Percentiles rank a stretch among this genome's conserved stretches.
These are phyloP conservation scores for Rhinolophus ferrumequinum DNA, from an alignment of 2,113 vertebrate genomes.

Conservation along the genomic window DNA sequence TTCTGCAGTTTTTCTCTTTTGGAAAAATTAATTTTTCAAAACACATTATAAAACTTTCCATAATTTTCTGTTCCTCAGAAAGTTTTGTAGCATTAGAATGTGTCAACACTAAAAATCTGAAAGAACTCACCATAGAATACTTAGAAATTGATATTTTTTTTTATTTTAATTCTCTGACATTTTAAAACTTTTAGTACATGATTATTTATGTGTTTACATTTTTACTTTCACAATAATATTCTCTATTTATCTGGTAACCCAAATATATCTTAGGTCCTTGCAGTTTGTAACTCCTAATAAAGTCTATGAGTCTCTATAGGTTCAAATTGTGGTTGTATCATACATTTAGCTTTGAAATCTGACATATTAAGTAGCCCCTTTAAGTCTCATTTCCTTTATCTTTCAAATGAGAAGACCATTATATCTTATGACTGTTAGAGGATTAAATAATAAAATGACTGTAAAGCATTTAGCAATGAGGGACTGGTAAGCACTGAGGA, in stretches of 20 bases:
- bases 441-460: not conserved
- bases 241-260: not conserved
- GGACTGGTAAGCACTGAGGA: not conserved
- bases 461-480: not conserved
- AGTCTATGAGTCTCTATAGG: not conserved
- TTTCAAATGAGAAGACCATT: not conserved
- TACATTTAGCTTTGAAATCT: not conserved
- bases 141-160: not conserved
- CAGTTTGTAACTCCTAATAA: not conserved
- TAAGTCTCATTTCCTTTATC: not conserved
- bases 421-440: not conserved
- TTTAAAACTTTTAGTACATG: not conserved
- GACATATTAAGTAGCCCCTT: not conserved
- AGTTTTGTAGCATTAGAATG: not conserved
- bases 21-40: not conserved
- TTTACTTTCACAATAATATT: not conserved
- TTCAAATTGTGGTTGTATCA: not conserved
- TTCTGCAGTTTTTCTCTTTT: not conserved
- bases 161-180: not conserved
- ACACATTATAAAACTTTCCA: not conserved
- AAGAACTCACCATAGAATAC: not conserved
- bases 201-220: not conserved
- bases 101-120: not conserved
- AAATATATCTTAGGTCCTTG: not conserved
- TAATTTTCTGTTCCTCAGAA: not conserved